A percentile compares a stretch with the other conserved stretches of the same genome.
Evolutionary conservation across 2,797 vertebrate species (phyloP).

Genomic region (Sarcophilus harrisii): DNA sequence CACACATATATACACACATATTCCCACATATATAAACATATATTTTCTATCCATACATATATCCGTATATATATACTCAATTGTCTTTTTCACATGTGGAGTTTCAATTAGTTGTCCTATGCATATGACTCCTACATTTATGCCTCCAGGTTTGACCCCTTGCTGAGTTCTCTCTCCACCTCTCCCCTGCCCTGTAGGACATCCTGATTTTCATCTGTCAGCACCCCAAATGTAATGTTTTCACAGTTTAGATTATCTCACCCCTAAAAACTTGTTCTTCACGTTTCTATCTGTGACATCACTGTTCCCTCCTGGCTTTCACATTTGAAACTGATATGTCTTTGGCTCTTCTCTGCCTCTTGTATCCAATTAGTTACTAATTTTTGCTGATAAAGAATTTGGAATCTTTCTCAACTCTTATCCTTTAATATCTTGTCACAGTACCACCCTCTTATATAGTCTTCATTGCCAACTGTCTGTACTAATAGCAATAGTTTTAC

Average conservation of each 20-base stretch:
- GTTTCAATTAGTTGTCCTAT: neutral
- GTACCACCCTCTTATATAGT: neutral
- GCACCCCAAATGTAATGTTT: neutral
- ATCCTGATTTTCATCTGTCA: neutral
- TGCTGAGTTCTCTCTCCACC: neutral
- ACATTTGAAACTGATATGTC: neutral
- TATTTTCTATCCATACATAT: no score
- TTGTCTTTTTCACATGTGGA: neutral
- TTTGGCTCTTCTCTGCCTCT: neutral
- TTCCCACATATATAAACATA: no score
- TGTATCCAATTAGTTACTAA: neutral
- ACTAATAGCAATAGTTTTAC: neutral
- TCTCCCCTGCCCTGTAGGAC: neutral
- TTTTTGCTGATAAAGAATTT: neutral
- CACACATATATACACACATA: no score
- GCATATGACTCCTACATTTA: neutral
- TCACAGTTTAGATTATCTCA: neutral
- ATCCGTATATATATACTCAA: no score
- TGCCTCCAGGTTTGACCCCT: neutral
- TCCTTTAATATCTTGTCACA: neutral
- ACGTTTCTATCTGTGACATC: neutral
- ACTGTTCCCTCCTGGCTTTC: constrained; percentile 8
- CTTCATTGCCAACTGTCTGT: neutral
- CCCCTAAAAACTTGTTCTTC: neutral
- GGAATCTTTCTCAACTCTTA: neutral